These are phyloP conservation scores for Sula dactylatra DNA, from an alignment of 2,113 vertebrate species.

Conservation along the genomic window DNA sequence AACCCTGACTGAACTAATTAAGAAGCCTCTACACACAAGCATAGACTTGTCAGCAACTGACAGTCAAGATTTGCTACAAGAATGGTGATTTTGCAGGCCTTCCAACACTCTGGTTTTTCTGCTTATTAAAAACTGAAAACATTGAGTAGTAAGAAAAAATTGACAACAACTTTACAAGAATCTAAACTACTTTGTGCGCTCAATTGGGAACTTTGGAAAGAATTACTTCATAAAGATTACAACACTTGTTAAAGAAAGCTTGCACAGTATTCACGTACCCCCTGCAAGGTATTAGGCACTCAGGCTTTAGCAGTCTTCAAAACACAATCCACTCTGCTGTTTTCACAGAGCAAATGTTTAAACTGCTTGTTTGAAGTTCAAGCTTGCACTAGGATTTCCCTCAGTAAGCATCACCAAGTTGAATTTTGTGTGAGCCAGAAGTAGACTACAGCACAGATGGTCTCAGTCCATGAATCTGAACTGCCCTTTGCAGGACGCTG, in stretches of 20 bases:
- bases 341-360: background rate
- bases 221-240: background rate
- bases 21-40: background rate
- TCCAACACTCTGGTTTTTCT: background rate
- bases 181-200: background rate
- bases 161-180: background rate
- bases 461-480: background rate
- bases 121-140: background rate
- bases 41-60: background rate
- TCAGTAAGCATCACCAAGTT: background rate
- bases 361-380: background rate
- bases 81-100: background rate
- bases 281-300: background rate
- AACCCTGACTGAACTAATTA: background rate
- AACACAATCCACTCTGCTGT: background rate
- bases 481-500: accelerated
- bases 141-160: background rate
- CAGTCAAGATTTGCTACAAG: background rate
- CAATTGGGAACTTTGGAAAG: background rate
- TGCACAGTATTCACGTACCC: background rate
- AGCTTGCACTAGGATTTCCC: background rate
- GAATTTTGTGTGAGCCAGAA: background rate
- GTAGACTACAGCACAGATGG: background rate
- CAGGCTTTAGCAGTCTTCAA: background rate
- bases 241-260: background rate